Evolutionary conservation across 2,888 invertebrate genomes (phyloP).

Genomic region (Drosophila anomelani): DNA sequence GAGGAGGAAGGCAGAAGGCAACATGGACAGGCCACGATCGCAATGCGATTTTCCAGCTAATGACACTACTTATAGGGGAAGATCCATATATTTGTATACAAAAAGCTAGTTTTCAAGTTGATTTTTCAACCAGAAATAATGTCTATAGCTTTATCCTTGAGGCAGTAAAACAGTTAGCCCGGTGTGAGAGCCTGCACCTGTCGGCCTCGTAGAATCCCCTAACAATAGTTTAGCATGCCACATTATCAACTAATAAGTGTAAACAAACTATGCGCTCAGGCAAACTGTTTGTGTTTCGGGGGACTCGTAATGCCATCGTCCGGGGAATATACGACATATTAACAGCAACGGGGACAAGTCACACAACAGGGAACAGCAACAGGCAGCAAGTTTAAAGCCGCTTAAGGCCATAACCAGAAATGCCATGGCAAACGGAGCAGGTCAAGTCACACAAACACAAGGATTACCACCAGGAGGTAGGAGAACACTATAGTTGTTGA

Average conservation of each 20-base stretch:
- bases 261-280: constrained; percentile 72
- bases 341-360: constrained; percentile 41
- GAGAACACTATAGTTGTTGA: constrained; percentile 6
- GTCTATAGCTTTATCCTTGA: not conserved
- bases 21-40: constrained; percentile 9
- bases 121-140: not conserved
- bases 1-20: constrained; percentile 48
- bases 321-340: constrained; percentile 30
- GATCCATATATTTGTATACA: not conserved
- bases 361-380: constrained; percentile 50
- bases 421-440: constrained; percentile 77
- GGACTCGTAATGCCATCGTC: constrained; percentile 36
- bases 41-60: constrained; percentile 2
- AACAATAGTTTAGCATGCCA: constrained; percentile 24
- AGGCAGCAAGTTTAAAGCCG: constrained; percentile 73
- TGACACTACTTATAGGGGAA: not conserved
- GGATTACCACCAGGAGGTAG: constrained; percentile 67
- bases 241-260: constrained; percentile 76
- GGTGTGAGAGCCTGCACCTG: constrained; percentile 13
- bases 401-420: constrained; percentile 75
- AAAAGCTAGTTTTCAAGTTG: not conserved
- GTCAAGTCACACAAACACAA: constrained; percentile 77
- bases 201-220: not conserved
- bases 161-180: not conserved
- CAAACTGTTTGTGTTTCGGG: constrained; percentile 61